phyloP scores from a whole-genome alignment of 2,888 invertebrate genomes.

The Conchocele bisecta region DNA sequence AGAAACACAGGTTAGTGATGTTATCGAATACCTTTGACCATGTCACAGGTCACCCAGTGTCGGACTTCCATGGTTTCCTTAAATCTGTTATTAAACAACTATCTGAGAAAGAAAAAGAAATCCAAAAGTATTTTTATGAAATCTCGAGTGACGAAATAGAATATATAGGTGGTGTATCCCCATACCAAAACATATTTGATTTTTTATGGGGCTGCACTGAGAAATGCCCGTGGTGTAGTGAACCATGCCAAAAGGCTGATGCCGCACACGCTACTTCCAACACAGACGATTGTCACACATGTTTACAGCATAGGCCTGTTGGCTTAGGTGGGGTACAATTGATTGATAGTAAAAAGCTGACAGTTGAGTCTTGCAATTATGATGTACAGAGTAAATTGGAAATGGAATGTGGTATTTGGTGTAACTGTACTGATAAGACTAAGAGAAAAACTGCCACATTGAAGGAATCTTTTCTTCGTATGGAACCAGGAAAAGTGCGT shows the following conservation, averaged over 20 bases:
- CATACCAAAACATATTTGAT: background rate
- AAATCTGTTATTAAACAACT: too few species aligned
- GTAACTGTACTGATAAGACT: too few species aligned
- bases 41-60: too few species aligned
- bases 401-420: background rate
- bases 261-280: background rate
- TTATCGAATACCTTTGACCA: background rate
- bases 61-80: too few species aligned
- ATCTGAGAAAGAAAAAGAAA: background rate
- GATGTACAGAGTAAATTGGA: background rate
- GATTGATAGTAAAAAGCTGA: background rate
- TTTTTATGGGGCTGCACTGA: background rate
- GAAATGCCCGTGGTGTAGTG: background rate
- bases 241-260: background rate
- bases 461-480: too few species aligned
- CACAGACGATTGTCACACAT: background rate
- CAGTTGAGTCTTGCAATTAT: background rate
- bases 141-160: too few species aligned
- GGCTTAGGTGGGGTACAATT: background rate
- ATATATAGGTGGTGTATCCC: too few species aligned
- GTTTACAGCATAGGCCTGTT: background rate
- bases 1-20: background rate
- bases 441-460: too few species aligned
- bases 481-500: too few species aligned
- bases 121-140: too few species aligned